These are phyloP conservation scores for Corythornis madagascariensis DNA, from an alignment of 2,113 vertebrate species.

Conservation along the genomic window DNA sequence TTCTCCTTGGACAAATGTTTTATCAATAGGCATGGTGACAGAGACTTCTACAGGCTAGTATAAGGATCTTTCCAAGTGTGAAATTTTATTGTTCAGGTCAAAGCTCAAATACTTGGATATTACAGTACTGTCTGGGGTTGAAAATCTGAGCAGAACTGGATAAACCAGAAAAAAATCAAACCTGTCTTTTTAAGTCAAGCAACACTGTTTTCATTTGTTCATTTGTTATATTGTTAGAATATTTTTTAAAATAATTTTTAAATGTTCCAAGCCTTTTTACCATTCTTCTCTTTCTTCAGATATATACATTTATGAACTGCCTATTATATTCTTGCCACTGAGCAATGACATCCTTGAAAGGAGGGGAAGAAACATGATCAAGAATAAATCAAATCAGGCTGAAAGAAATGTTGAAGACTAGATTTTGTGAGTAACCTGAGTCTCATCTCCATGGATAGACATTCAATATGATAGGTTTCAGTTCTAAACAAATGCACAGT, in stretches of 20 bases:
- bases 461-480: background rate
- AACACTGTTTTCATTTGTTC: background rate
- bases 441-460: background rate
- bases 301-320: conserved; percentile 7
- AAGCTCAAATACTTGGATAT: background rate
- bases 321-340: background rate
- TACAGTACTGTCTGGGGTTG: background rate
- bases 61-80: background rate
- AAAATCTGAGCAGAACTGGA: background rate
- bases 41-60: background rate
- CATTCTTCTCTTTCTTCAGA: background rate
- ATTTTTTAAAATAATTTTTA: background rate
- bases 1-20: background rate
- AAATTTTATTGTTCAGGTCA: conserved; percentile 20
- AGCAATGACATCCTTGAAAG: background rate
- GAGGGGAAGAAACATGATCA: background rate
- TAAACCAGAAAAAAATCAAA: conserved; percentile 45
- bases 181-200: conserved; percentile 4
- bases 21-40: background rate
- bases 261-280: background rate
- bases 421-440: background rate
- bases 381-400: conserved; percentile 26
- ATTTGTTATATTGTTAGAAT: conserved; percentile 22
- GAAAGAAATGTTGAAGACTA: background rate
- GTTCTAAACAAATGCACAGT: background rate